Evolutionary conservation across 2,797 vertebrate genomes (phyloP), one percentile per base, ranked within the genome.

Genomic region (Pipistrellus nathusii): DNA sequence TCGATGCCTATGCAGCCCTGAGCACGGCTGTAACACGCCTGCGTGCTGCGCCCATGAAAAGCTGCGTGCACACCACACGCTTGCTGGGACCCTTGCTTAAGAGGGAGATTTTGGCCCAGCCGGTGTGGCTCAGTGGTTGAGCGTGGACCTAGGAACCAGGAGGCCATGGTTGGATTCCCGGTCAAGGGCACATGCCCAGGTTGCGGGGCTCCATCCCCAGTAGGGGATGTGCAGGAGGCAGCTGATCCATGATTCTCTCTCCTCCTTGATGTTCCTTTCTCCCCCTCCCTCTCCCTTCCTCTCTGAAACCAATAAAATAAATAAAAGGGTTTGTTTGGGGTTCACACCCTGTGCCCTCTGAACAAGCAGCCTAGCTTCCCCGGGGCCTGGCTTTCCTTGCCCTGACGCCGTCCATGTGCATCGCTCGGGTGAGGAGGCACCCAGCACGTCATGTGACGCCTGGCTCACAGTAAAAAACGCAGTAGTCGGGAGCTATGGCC

Each of bases 401-500:
- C 6, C 81, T 4, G n/a, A 59, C 5, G 72, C 88, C 0, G 7
- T 64, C 23, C 5, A 0, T 32, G 83, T 9, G 8, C 68, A 2
- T 48, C 0, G 4, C 51, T 41, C 11, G 5, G 23, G 48, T 64
- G 76, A 85, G 72, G 44, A 69, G 21, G 35, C 8, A 11, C 23
- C 3, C 2, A 20, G 86, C 66, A 51, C 89, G 86, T 86, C 88
- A 84, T 1, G 1, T 0, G 0, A 30, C 13, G 38, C 38, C 84
- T 48, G 89, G 92, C 85, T 71, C 46, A 2, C 4, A 62, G 68
- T 91, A 73, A 93, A 93, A 93, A 86, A 25, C 0, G 23, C 81
- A 76, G 53, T 72, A 53, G 81, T 71, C 6, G 1, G 75, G 96
- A 95, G 94, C 89, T 81, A 30, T 57, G 89, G 48, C 84, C 68